Evolutionary conservation across 2,888 invertebrate species (phyloP), one percentile per base, ranked within the genome.

Genomic region (Ectobius pallidus): DNA sequence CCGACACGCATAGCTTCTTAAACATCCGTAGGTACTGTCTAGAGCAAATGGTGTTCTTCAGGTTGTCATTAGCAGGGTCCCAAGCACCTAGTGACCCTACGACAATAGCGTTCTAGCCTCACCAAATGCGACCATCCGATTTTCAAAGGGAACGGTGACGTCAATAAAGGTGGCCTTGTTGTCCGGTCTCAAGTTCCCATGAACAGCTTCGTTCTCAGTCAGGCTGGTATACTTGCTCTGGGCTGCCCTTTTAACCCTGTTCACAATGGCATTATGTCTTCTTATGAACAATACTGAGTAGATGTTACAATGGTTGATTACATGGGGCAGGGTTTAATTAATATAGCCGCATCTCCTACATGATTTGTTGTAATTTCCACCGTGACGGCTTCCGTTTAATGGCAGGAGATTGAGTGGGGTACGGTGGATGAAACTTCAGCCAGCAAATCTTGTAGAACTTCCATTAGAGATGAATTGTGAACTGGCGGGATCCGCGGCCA

Each of bases 141-240:
- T 65, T 2, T 65, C 42, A 42, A 65, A 65, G 6, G 65, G 18
- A 25, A 63, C 44, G 34, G 11, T 70, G 27, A 18, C 9, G 18
- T 69, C 20, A 25, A n/a, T 18, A 55, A 69, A 49, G 27, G 22
- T 30, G 32, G 70, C 69, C 14, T 22, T 32, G 18, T 20, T 25
- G 18, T 65, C 65, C 16, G 65, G 65, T 18, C 44, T 32, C 44
- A 42, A 6, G 16, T 25, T 7, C 16, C 44, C 65, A 6, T 18
- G 6, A 11, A 65, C 44, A 3, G 65, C 44, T 14, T 42, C 7
- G 25, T 65, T 65, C 22, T 65, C 44, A 9, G 65, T 22, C 22
- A 42, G 3, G 25, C 11, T 55, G 16, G 22, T 42, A 22, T 42
- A 65, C 16, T n/a, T 39, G 14, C 25, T 34, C 16, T 34, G 14